Evolutionary conservation across 2,888 invertebrate species (phyloP), one percentile per base, ranked within the genome.

Genomic region (Rotaria magnacalcarata): DNA sequence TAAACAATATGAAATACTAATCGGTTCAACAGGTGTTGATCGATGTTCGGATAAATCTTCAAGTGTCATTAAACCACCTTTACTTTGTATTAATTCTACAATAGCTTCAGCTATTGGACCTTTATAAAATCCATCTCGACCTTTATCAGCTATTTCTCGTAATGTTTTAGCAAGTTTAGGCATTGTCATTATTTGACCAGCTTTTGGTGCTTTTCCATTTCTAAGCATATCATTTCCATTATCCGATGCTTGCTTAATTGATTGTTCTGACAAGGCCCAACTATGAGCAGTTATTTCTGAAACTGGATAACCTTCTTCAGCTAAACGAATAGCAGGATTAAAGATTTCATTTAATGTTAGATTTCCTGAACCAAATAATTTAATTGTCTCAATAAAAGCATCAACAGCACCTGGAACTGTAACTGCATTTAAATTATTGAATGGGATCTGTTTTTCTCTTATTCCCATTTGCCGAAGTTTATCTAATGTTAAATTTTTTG

Each of bases 161-260:
- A 89, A 89, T 50, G 89, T 89, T 34, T 87, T 87, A 10, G 90
- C 90, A 27, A 90, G 88, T 54, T 88, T 85, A 34, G 89, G 89
- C 86, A 90, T 88, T 87, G 87, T 89, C 89, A 91, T 90, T 8
- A 91, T 89, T 87, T 90, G 89, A 6, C 91, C 91, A 85, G 89
- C 89, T 85, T 87, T 87, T 0, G 91, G 91, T 21, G 91, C 89
- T 58, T 87, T 86, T 1, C 90, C 90, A 87, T 90, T 88, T 21
- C 90, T 85, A 10, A 91, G 88, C 88, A 91, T 87, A 85, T 91
- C 90, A 56, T 87, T 85, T 2, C 91, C 91, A 88, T 89, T 87
- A 85, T 90, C 90, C 6, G 84, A 87, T 1, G 88, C 80, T 75
- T 88, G 87, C 67, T 87, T 87, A 27, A 90, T 87, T 27, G 88